phyloP scores from a whole-genome alignment of 2,797 vertebrate species.

The Nasua narica region DNA sequence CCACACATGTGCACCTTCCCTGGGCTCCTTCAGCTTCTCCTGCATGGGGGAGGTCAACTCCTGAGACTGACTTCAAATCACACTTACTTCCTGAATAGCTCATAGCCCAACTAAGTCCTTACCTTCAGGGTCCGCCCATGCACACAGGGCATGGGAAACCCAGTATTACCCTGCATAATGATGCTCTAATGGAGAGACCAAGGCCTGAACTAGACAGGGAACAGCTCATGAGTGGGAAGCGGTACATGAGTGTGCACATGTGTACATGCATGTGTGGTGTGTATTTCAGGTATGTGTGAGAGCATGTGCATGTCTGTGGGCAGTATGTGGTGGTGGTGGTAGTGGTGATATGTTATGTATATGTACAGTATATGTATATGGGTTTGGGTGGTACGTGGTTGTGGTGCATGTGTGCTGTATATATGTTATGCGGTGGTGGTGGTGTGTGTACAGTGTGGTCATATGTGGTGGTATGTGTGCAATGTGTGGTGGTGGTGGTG shows the following conservation, averaged over 20 bases:
- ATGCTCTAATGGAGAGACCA: neutral
- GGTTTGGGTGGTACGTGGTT: neutral
- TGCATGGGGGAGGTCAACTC: neutral
- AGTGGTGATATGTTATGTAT: neutral
- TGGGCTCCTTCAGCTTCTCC: neutral
- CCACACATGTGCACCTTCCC: accelerated
- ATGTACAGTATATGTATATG: neutral
- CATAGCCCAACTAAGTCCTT: neutral
- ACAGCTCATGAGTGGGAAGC: neutral
- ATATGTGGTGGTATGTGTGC: neutral
- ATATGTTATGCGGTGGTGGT: neutral
- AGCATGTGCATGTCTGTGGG: neutral
- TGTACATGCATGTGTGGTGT: accelerated
- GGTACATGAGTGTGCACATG: neutral
- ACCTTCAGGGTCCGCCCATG: neutral
- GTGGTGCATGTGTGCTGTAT: no score
- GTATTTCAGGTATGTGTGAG: neutral
- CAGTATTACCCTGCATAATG: neutral
- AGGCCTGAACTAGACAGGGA: neutral
- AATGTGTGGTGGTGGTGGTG: neutral
- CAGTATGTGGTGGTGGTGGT: neutral
- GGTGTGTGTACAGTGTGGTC: neutral
- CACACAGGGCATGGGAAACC: neutral
- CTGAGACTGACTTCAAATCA: neutral
- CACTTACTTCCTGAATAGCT: neutral